These are phyloP conservation scores for Tangara arthus DNA, from an alignment of 2,797 vertebrate genomes.

Conservation along the genomic window DNA sequence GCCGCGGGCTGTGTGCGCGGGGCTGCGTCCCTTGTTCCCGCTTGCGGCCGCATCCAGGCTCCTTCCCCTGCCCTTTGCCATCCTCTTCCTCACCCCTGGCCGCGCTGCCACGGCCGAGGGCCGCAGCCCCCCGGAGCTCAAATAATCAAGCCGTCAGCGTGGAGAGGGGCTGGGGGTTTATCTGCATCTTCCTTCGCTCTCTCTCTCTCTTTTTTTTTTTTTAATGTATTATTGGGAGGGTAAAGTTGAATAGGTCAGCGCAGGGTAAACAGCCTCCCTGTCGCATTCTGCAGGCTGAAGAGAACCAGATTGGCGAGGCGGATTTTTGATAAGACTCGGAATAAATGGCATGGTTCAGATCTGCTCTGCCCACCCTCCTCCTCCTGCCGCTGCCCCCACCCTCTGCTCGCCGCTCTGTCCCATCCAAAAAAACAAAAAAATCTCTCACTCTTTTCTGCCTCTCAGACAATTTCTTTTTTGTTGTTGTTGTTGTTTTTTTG, in stretches of 20 bases:
- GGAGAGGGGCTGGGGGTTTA: constrained; percentile 50
- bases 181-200: constrained; percentile 29
- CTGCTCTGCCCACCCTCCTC: constrained; percentile 14
- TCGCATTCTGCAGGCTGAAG: constrained; percentile 59
- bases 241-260: constrained; percentile 73
- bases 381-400: neutral
- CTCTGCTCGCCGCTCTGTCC: neutral
- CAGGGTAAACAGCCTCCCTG: constrained; percentile 62
- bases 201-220: constrained; percentile 2
- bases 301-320: constrained; percentile 46
- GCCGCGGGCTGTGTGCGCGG: neutral
- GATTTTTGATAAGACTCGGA: constrained; percentile 44
- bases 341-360: constrained; percentile 46
- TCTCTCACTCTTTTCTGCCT: neutral
- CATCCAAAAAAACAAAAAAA: neutral
- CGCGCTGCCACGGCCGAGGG: neutral
- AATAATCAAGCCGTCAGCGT: constrained; percentile 75
- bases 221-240: constrained; percentile 68
- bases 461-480: neutral
- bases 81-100: neutral
- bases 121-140: constrained; percentile 44
- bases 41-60: neutral
- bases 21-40: neutral
- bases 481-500: neutral
- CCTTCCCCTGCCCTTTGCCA: neutral